phyloP scores from a whole-genome alignment of 2,113 vertebrate species.

The Vulpes ferrilata region DNA sequence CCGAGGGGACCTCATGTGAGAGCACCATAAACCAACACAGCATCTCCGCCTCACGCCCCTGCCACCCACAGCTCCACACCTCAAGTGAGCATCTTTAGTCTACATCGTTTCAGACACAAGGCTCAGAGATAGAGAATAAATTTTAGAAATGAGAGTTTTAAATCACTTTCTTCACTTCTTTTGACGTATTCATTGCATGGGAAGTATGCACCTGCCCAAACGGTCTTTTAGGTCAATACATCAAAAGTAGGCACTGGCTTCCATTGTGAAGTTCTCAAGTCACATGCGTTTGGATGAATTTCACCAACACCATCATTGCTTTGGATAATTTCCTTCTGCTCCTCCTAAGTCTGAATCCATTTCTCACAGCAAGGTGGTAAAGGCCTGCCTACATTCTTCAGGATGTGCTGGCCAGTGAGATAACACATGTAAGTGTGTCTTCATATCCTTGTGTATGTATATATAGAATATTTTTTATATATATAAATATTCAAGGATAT shows the following conservation, averaged over 20 bases:
- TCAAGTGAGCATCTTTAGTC: no score
- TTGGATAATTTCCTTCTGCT: background rate
- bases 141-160: background rate
- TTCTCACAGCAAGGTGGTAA: no score
- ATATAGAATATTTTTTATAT: background rate
- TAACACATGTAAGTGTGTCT: background rate
- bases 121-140: background rate
- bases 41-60: rapidly evolving
- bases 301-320: no score
- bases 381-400: background rate
- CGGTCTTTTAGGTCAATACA: no score
- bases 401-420: background rate
- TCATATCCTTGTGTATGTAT: background rate
- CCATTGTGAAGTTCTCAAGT: background rate
- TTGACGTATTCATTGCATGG: background rate
- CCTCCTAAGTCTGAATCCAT: background rate
- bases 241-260: background rate
- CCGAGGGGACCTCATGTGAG: background rate
- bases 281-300: no score
- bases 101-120: background rate
- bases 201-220: no score
- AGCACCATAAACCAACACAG: background rate
- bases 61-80: no score
- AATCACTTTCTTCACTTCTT: background rate
- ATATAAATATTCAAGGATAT: no score